Conservation (phyloP, 35 echinoderm and acorn worm species). For the Strongylocentrotus purpuratus region DNA sequence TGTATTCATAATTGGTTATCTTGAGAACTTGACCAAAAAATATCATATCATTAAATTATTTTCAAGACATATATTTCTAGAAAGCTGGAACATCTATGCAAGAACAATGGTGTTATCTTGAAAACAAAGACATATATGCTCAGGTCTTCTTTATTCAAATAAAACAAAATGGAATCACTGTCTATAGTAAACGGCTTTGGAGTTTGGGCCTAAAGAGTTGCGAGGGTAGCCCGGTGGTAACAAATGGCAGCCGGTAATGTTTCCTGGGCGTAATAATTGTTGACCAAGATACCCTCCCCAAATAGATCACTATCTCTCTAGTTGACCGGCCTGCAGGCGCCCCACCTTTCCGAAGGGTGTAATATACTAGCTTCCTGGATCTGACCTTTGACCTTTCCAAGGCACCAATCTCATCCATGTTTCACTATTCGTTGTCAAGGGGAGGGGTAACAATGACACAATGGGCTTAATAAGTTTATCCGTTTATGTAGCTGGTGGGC, state of each 20-base stretch:
- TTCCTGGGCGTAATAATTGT: neutral
- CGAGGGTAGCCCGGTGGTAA: neutral
- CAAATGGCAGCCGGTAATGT: neutral
- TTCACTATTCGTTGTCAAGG: neutral
- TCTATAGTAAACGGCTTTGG: neutral
- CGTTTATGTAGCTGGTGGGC: neutral
- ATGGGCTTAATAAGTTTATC: neutral
- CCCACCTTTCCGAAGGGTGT: neutral
- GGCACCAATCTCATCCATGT: neutral
- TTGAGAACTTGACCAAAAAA: too few relatives aligned
- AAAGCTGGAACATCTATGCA: too few relatives aligned
- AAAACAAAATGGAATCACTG: neutral
- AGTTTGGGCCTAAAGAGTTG: neutral
- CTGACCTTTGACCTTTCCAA: neutral
- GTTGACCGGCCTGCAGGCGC: neutral
- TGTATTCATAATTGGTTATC: too few relatives aligned
- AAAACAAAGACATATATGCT: too few relatives aligned
- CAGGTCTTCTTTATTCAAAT: neutral
- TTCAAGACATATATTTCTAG: too few relatives aligned
- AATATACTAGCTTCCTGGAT: neutral
- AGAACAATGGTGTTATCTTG: too few relatives aligned
- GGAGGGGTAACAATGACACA: neutral
- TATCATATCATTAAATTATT: too few relatives aligned
- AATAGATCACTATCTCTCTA: neutral
- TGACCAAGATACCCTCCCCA: neutral